phyloP scores from a whole-genome alignment of 2,113 vertebrate genomes.

The Furnarius figulus region DNA sequence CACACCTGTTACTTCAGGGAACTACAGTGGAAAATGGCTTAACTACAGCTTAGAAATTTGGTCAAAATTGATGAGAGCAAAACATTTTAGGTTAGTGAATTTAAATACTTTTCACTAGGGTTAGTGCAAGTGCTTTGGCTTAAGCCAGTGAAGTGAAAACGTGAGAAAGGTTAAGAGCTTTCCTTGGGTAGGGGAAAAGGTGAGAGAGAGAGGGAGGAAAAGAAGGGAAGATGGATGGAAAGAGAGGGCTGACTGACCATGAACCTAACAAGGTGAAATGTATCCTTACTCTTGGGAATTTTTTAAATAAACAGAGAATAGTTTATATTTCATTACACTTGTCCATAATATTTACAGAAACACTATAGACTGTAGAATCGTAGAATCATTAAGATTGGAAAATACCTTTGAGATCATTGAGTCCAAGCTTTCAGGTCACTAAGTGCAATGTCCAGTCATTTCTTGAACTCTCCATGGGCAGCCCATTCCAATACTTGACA shows the following conservation, averaged over 20 bases:
- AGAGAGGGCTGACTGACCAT: not conserved
- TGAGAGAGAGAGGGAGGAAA: not conserved
- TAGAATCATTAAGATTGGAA: not conserved
- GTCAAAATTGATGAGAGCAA: not conserved
- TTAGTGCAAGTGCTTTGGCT: not conserved
- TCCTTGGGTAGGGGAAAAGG: not conserved
- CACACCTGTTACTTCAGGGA: not conserved
- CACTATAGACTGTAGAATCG: not conserved
- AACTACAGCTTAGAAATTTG: not conserved
- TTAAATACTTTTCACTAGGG: not conserved
- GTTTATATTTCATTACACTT: not conserved
- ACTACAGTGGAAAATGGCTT: not conserved
- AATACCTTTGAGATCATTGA: not conserved
- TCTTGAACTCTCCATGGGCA: not conserved
- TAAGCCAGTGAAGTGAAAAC: not conserved
- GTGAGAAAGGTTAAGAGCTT: not conserved
- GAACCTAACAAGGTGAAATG: not conserved
- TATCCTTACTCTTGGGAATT: not conserved
- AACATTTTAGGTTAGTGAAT: not conserved
- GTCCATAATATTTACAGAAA: not conserved
- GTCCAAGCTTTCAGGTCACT: not conserved
- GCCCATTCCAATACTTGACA: not conserved
- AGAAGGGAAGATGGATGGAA: not conserved
- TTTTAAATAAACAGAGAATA: not conserved
- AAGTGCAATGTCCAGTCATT: not conserved